Conservation (phyloP, 1,140 invertebrate species). For the Acromyrmex heyeri region DNA sequence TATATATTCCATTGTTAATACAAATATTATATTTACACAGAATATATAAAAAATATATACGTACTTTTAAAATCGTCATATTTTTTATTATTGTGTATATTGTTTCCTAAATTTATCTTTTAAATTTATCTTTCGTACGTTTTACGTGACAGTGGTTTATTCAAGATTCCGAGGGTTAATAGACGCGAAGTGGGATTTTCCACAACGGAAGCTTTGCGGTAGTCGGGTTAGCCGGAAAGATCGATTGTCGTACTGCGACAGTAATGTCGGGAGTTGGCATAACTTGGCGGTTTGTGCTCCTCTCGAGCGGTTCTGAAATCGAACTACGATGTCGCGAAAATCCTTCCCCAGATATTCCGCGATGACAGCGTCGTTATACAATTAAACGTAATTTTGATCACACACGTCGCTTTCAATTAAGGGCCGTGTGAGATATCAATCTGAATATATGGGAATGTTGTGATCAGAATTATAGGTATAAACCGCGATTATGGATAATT, state of each 20-base stretch:
- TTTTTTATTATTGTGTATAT: background rate
- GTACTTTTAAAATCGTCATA: background rate
- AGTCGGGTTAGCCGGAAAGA: slow-evolving; percentile 68
- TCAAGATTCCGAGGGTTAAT: background rate
- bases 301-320: slow-evolving; percentile 57
- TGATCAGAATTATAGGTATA: slow-evolving; percentile 13
- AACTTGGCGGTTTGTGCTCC: slow-evolving; percentile 69
- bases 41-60: background rate
- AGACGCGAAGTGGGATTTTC: slow-evolving; percentile 41
- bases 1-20: background rate
- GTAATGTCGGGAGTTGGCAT: slow-evolving; percentile 78
- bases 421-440: background rate
- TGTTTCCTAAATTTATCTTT: background rate
- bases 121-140: background rate
- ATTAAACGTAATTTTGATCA: slow-evolving; percentile 1
- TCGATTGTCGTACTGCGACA: slow-evolving; percentile 84
- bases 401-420: slow-evolving; percentile 22
- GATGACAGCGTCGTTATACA: background rate
- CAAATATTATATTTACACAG: background rate
- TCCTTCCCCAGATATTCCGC: slow-evolving; percentile 25
- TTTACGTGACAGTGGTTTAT: background rate
- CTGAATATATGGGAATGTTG: background rate
- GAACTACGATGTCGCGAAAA: slow-evolving; percentile 52
- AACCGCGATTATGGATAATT: slow-evolving; percentile 41
- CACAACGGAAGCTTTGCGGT: slow-evolving; percentile 58